Base-by-base conservation (phyloP, 1,140 invertebrate species). In the Tetraneura akinire region DNA sequence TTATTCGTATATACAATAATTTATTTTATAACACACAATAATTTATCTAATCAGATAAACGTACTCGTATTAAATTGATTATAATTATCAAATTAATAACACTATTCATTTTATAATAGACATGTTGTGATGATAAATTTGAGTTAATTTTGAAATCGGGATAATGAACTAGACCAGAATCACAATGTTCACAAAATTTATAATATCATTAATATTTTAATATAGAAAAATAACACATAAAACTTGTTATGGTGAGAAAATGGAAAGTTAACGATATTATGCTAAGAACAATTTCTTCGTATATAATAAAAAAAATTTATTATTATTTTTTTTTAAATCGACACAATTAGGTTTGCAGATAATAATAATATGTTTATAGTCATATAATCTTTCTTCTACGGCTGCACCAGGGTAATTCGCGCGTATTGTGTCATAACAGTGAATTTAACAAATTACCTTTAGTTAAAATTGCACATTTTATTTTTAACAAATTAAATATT, bases 301-400 rank as follows among this genome's bases (percentile, higher is more conserved):
- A 37, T n/a, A 9, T n/a, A n/a, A 32, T 21, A 64, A n/a, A 37
- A 64, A n/a, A 64, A 64, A 11, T n/a, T n/a, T 3, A 64, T 64
- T 37, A 37, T n/a, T 60, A n/a, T n/a, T 37, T 37, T 37, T 37
- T 29, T 18, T 64, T 3, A n/a, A 64, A 37, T 64, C 10, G 3
- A n/a, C 60, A 9, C n/a, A 37, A 37, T 37, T 64, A 37, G 8
- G 29, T 64, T 64, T 11, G 29, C 3, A 18, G 29, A 37, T 64
- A 64, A 64, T 64, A 64, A 64, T 37, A 18, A 29, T 18, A 11
- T n/a, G 18, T 64, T 62, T n/a, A n/a, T n/a, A n/a, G n/a, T n/a
- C n/a, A n/a, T n/a, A n/a, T n/a, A 62, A 64, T 37, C 16, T 21
- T 64, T 4, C 9, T 32, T 14, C 29, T 2, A 32, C 18, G 18